These are phyloP conservation scores for Busseola fusca DNA, from an alignment of 2,888 invertebrate species.

Conservation along the genomic window DNA sequence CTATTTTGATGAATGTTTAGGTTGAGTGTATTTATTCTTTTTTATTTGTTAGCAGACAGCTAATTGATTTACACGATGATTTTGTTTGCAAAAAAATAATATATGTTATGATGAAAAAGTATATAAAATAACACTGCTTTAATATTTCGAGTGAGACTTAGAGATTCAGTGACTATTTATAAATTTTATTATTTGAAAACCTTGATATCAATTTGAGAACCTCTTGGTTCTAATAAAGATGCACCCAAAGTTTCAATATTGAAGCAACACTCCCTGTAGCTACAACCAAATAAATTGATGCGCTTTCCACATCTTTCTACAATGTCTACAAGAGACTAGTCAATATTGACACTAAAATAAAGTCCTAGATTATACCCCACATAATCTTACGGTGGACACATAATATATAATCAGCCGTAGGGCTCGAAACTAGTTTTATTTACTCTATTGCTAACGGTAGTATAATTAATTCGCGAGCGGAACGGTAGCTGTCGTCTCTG, in stretches of 20 bases:
- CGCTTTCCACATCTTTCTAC: neutral
- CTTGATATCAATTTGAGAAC: too few relatives aligned
- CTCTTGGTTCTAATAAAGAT: neutral
- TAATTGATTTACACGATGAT: constrained; percentile 32
- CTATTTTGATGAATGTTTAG: too few relatives aligned
- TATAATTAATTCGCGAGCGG: constrained; percentile 71
- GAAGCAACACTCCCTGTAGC: neutral
- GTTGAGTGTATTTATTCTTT: too few relatives aligned
- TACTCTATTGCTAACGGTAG: constrained; percentile 68
- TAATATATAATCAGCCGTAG: constrained; percentile 55
- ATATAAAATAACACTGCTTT: neutral
- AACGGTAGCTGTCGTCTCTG: constrained; percentile 74
- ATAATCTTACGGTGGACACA: constrained; percentile 31
- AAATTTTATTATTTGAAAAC: neutral
- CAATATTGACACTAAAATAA: constrained; percentile 36
- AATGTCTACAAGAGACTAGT: constrained; percentile 8
- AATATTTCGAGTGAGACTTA: constrained; percentile 3
- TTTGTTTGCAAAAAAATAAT: constrained; percentile 1
- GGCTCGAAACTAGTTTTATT: constrained; percentile 66
- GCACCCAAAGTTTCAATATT: neutral
- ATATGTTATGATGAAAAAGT: neutral
- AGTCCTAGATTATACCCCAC: constrained; percentile 37
- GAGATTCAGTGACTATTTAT: too few relatives aligned
- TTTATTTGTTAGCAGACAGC: constrained; percentile 28
- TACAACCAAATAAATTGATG: neutral